Evolutionary conservation across 2,888 invertebrate species (phyloP).

Genomic region (Drosophila kuntzei): DNA sequence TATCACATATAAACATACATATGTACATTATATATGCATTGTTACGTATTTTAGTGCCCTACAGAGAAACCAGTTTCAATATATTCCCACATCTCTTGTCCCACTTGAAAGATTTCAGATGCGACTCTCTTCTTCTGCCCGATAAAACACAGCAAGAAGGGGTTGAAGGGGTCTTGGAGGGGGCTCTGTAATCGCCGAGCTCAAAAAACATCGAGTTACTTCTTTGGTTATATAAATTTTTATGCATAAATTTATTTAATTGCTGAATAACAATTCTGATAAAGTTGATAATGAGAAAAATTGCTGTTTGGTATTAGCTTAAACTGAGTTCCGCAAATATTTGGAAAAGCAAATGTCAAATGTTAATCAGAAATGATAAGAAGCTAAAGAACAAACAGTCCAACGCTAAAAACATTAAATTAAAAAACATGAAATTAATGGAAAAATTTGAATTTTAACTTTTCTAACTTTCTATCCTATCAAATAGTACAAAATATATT

Average conservation of each 20-base stretch:
- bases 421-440: background rate
- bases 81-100: slow-evolving; percentile 62
- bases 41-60: slow-evolving; percentile 75
- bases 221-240: background rate
- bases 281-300: slow-evolving; percentile 3
- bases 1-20: slow-evolving; percentile 25
- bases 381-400: background rate
- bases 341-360: slow-evolving; percentile 10
- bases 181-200: background rate
- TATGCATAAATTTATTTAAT: slow-evolving; percentile 2
- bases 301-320: background rate
- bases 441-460: background rate
- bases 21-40: slow-evolving; percentile 27
- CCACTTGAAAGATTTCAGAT: slow-evolving; percentile 57
- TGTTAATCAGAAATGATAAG: background rate
- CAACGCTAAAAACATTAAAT: background rate
- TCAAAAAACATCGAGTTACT: slow-evolving; percentile 5
- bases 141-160: slow-evolving; percentile 31
- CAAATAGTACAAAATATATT: no score
- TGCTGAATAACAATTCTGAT: slow-evolving; percentile 13
- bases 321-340: slow-evolving; percentile 3
- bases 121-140: slow-evolving; percentile 24
- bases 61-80: slow-evolving; percentile 70
- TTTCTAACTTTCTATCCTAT: background rate
- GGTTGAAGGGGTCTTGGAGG: background rate